Conservation (phyloP, 2,113 vertebrate species). For the Protomyctophum bolini region DNA sequence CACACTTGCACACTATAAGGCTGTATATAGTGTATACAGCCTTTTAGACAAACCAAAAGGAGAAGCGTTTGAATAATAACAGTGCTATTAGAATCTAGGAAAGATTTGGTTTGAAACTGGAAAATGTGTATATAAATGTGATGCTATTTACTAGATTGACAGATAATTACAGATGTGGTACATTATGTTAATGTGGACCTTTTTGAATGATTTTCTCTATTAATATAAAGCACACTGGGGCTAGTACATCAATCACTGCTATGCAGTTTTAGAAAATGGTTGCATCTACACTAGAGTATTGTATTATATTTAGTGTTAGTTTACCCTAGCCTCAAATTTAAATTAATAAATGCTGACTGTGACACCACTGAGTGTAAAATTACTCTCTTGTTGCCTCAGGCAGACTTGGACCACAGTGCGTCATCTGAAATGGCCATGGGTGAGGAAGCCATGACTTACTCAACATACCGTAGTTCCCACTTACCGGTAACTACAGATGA, state of each 20-base stretch:
- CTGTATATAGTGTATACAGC: neutral
- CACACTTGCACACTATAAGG: constrained; percentile 22
- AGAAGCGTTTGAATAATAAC: too few relatives aligned
- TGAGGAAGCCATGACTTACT: neutral
- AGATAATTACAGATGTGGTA: constrained; percentile 21
- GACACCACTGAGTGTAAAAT: neutral
- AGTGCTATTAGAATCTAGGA: neutral
- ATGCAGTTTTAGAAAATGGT: neutral
- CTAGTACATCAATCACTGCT: neutral
- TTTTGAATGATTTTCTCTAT: neutral
- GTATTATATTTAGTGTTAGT: too few relatives aligned
- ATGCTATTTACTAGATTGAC: neutral
- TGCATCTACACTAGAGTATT: too few relatives aligned
- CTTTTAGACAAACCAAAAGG: neutral
- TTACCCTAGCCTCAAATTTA: too few relatives aligned
- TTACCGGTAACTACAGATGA: constrained; percentile 5
- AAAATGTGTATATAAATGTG: too few relatives aligned
- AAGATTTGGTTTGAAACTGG: too few relatives aligned
- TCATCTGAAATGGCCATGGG: neutral
- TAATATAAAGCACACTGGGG: neutral
- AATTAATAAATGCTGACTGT: neutral
- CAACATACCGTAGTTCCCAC: neutral
- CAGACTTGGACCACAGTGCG: too few relatives aligned
- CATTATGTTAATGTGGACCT: constrained; percentile 6
- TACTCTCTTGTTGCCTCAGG: neutral